A percentile compares a stretch with the other conserved stretches of the same genome.
These are phyloP conservation scores for Megaceryle torquata DNA, from an alignment of 2,113 vertebrate genomes.

Conservation along the genomic window DNA sequence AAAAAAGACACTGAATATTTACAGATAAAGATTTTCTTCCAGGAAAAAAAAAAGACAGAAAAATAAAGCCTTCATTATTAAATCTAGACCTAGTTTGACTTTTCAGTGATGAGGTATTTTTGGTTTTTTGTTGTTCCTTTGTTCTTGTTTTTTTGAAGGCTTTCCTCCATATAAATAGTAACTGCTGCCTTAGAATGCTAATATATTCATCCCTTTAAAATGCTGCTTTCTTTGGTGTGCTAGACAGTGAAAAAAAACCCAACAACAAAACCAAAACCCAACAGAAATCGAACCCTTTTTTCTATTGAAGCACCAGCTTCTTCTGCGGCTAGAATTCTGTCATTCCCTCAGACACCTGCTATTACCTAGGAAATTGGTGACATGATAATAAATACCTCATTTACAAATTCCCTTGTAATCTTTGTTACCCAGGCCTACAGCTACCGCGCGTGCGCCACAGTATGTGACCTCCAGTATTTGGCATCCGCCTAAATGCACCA, in stretches of 20 bases:
- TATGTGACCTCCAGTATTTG: slow-evolving; percentile 64
- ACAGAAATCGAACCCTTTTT: not conserved
- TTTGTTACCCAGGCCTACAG: slow-evolving; percentile 67
- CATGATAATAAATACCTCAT: not conserved
- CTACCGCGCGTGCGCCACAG: slow-evolving; percentile 21
- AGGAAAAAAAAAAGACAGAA: not conserved
- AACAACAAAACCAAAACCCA: no score
- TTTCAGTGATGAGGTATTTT: not conserved
- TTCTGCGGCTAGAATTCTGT: not conserved
- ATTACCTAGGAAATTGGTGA: not conserved
- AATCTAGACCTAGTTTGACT: not conserved
- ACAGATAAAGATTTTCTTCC: not conserved
- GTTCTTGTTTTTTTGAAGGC: not conserved
- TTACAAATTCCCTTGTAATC: slow-evolving; percentile 51
- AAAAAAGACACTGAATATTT: not conserved
- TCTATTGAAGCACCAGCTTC: not conserved
- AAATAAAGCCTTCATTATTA: not conserved
- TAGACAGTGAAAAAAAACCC: not conserved
- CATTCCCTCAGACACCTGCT: not conserved
- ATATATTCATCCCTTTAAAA: not conserved
- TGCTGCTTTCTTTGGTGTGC: not conserved
- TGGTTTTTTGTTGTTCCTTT: not conserved
- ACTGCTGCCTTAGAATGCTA: not conserved
- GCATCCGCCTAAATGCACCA: slow-evolving; percentile 59
- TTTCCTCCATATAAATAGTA: not conserved